Conservation (phyloP, 37 sponge, comb jelly and placozoan genomes). For the Trichoplax adhaerens region DNA sequence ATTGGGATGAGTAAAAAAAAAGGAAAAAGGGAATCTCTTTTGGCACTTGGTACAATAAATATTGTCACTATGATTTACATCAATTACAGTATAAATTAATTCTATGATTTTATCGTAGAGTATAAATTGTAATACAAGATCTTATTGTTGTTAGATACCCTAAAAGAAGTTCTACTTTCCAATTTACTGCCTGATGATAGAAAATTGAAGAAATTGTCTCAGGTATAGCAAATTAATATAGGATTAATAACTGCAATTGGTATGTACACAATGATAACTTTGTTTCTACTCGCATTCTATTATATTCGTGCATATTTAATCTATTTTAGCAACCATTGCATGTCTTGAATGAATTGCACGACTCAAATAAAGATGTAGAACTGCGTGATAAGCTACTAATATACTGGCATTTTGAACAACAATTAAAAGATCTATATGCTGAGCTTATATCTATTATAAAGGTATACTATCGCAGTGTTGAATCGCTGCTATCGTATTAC, state of each 20-base stretch:
- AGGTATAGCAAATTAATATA: slow-evolving; percentile 13
- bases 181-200: slow-evolving; percentile 67
- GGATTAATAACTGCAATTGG: no score
- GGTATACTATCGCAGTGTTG: slow-evolving; percentile 7
- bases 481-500: not conserved
- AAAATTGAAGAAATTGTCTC: slow-evolving; percentile 46
- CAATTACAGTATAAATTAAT: not conserved
- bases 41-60: slow-evolving; percentile 16
- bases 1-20: slow-evolving; percentile 71
- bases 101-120: not conserved
- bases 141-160: slow-evolving; percentile 30
- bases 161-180: slow-evolving; percentile 69
- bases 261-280: no score
- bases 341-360: slow-evolving; percentile 10
- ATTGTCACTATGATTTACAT: no score
- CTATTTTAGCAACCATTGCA: slow-evolving; percentile 22
- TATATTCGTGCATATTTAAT: no score
- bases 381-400: slow-evolving; percentile 12
- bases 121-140: not conserved
- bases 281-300: no score
- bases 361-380: not conserved
- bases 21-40: slow-evolving; percentile 65
- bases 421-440: slow-evolving; percentile 47
- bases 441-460: slow-evolving; percentile 32
- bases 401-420: slow-evolving; percentile 70